A percentile compares a stretch with the other conserved stretches of the same genome.
These are phyloP conservation scores for Rhopalosiphum padi DNA, from an alignment of 1,140 invertebrate species.

Conservation along the genomic window DNA sequence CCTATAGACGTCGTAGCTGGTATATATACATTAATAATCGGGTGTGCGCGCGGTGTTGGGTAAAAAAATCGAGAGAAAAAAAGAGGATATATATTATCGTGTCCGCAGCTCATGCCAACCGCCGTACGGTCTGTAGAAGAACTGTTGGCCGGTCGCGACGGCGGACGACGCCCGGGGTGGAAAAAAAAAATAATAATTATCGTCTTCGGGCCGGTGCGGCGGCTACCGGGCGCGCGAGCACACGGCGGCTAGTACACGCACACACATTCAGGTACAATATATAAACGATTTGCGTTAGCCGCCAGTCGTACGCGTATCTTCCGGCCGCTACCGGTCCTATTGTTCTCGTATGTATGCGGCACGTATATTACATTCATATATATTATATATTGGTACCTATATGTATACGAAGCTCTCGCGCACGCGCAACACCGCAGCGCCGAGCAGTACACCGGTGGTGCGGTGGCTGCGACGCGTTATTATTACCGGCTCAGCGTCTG, in stretches of 20 bases:
- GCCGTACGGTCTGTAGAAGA: background rate
- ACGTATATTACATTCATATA: background rate
- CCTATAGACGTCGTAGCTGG: background rate
- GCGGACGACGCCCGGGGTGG: background rate
- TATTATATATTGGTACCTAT: background rate
- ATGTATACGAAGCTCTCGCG: background rate
- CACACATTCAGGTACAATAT: background rate
- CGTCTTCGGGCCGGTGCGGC: background rate
- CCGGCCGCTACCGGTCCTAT: constrained; percentile 53
- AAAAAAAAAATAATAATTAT: constrained; percentile 18
- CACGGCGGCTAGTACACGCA: background rate
- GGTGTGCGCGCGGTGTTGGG: background rate
- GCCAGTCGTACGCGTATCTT: background rate
- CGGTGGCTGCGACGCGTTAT: background rate
- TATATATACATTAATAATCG: background rate
- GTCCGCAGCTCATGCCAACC: background rate
- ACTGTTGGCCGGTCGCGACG: background rate
- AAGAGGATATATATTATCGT: background rate
- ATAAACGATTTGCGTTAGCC: background rate
- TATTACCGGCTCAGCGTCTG: background rate
- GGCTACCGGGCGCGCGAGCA: background rate
- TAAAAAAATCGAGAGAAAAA: background rate
- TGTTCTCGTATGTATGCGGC: background rate
- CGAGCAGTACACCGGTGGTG: background rate
- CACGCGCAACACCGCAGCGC: background rate